phyloP scores from a whole-genome alignment of 2,797 vertebrate genomes.

The Catamblyrhynchus diadema region DNA sequence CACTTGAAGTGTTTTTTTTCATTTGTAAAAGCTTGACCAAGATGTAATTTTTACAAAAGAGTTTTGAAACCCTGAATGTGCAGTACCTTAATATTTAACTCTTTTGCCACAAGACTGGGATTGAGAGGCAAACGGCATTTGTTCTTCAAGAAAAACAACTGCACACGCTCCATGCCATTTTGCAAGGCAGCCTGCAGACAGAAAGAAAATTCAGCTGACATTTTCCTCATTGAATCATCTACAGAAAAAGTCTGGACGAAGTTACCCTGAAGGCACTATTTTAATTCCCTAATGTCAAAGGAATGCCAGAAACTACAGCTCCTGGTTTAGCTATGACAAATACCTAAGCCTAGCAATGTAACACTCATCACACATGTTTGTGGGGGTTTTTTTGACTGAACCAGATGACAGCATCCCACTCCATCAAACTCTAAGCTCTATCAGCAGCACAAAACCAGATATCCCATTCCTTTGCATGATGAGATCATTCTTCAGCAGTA shows the following conservation, averaged over 20 bases:
- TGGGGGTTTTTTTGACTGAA: neutral
- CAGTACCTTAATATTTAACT: slow-evolving; percentile 91
- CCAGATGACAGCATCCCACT: neutral
- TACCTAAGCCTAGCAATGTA: neutral
- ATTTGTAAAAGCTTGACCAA: neutral
- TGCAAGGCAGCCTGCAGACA: slow-evolving; percentile 82
- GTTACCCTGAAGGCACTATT: neutral
- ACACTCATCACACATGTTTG: neutral
- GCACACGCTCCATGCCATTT: slow-evolving; percentile 90
- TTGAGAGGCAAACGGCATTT: slow-evolving; percentile 90
- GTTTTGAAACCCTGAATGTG: neutral
- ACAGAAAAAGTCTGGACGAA: neutral
- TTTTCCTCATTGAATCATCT: neutral
- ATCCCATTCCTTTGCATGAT: neutral
- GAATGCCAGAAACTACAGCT: neutral
- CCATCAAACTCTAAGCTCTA: neutral
- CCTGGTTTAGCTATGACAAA: neutral
- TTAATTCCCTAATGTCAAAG: neutral
- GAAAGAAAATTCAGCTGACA: neutral
- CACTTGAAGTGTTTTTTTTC: neutral
- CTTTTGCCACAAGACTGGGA: slow-evolving; percentile 93
- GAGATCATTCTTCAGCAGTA: neutral
- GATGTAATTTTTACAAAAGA: neutral
- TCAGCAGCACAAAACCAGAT: neutral
- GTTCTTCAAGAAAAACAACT: slow-evolving; percentile 90